phyloP scores from a whole-genome alignment of 2,888 invertebrate genomes.

The Gandaritis pyraliata region DNA sequence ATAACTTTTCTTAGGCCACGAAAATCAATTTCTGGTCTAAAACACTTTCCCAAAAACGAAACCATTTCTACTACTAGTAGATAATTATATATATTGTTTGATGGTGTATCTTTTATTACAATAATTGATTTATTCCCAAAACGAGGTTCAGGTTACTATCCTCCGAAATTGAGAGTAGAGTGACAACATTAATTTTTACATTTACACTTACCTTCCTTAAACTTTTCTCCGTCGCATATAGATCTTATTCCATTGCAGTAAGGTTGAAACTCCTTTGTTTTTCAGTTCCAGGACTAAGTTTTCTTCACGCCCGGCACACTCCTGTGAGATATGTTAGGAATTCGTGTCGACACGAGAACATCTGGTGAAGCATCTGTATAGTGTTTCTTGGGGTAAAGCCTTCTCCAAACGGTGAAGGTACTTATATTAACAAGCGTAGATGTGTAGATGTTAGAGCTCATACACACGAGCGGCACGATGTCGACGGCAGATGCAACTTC shows the following conservation, averaged over 20 bases:
- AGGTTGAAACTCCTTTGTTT: constrained; percentile 36
- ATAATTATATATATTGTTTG: too few relatives aligned
- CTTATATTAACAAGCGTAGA: too few relatives aligned
- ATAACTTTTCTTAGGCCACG: too few relatives aligned
- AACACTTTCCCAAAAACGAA: too few relatives aligned
- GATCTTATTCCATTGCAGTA: constrained; percentile 38
- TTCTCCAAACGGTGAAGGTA: neutral
- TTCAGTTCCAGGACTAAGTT: constrained; percentile 18
- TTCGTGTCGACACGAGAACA: constrained; percentile 56
- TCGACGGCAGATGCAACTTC: too few relatives aligned
- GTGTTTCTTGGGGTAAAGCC: constrained; percentile 17
- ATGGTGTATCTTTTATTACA: neutral
- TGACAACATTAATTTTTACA: constrained; percentile 62
- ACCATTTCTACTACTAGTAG: too few relatives aligned
- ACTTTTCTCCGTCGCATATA: neutral
- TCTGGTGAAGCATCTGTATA: constrained; percentile 39
- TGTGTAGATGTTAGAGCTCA: too few relatives aligned
- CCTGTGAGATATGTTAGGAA: constrained; percentile 57
- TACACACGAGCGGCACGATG: too few relatives aligned
- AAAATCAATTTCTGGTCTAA: too few relatives aligned
- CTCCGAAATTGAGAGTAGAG: constrained; percentile 52
- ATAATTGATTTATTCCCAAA: constrained; percentile 39
- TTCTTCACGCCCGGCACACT: constrained; percentile 54
- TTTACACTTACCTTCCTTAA: neutral
- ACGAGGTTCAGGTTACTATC: constrained; percentile 43